These are phyloP conservation scores for Platycercus adscitus DNA, from an alignment of 2,113 vertebrate species.

Conservation along the genomic window DNA sequence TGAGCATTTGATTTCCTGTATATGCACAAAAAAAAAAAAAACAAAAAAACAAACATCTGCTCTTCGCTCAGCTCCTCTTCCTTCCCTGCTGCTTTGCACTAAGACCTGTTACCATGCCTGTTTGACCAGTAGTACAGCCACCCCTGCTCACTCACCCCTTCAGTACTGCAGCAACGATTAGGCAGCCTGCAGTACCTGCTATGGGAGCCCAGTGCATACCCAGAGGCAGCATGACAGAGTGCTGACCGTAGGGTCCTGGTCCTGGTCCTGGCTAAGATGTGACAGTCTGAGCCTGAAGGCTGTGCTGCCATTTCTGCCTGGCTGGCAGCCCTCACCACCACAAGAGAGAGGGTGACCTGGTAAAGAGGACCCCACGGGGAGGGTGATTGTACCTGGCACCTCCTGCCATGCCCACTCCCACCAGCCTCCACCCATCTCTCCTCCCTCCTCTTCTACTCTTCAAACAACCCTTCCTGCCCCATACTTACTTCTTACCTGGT, in stretches of 20 bases:
- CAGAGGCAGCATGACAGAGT: rapidly evolving
- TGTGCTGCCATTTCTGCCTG: background rate
- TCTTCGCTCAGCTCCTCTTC: background rate
- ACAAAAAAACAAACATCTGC: too few relatives aligned
- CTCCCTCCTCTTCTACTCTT: background rate
- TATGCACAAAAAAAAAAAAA: background rate
- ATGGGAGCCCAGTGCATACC: rapidly evolving
- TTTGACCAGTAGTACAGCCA: rapidly evolving
- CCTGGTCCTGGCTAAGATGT: background rate
- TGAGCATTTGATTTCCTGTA: rapidly evolving
- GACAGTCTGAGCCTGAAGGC: background rate
- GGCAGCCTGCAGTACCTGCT: background rate
- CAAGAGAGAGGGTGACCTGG: rapidly evolving
- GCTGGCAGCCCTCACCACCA: background rate
- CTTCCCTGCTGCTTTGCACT: background rate
- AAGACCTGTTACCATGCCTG: rapidly evolving
- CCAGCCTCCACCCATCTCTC: background rate
- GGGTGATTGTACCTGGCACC: rapidly evolving
- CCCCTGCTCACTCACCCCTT: too few relatives aligned
- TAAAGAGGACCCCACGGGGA: background rate
- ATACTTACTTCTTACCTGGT: background rate
- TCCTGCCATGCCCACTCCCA: background rate
- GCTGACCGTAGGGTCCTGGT: background rate
- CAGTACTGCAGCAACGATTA: background rate
- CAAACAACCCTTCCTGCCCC: background rate